Base-by-base conservation (phyloP, 2,797 vertebrate species). In the Podarcis siculus region DNA sequence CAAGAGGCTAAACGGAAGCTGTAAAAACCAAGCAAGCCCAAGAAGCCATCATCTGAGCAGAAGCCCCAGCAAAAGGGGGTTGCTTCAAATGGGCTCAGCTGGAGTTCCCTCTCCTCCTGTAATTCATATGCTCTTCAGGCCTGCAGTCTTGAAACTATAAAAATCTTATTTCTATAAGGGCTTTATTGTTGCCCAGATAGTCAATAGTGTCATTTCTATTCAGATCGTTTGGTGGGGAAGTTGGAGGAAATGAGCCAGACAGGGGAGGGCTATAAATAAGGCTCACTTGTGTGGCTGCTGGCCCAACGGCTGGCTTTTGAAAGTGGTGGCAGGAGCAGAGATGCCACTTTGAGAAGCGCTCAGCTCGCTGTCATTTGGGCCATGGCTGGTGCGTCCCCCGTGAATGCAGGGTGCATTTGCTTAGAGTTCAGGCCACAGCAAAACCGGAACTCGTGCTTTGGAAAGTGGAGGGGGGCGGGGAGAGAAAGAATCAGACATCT, bases 131-230 rank as follows among this genome's bases (percentile, higher is more conserved):
- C 84, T 90, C 94, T 94, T 92, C 93, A 94, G 93, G 96, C 94
- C 92, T 91, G 94, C 87, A 89, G 92, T 90, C 95, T n/a, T 88
- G 90, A 95, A 93, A 96, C 95, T 89, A 95, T 94, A 96, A 96
- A 96, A 95, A 95, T 93, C 92, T 92, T 92, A 95, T 94, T 96
- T 95, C 96, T 96, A 32, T 95, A 96, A 96, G 95, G 91, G 94
- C 92, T 96, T 97, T 96, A 96, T 95, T 95, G 94, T 94, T 95
- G 94, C 91, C 86, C 94, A 92, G 93, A 92, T 82, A 95, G 95
- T 95, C 95, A 95, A 94, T 95, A 93, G 93, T 95, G 95, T 95
- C 94, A 95, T 97, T 97, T 96, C 95, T 95, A 96, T 97, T 96
- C 95, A 95, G 88, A 92, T 92, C 92, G 92, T 96, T 96, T 95